Percentiles rank a stretch among this genome's conserved stretches.
phyloP scores from a whole-genome alignment of 1,140 invertebrate genomes.

The Diorhabda elongata region DNA sequence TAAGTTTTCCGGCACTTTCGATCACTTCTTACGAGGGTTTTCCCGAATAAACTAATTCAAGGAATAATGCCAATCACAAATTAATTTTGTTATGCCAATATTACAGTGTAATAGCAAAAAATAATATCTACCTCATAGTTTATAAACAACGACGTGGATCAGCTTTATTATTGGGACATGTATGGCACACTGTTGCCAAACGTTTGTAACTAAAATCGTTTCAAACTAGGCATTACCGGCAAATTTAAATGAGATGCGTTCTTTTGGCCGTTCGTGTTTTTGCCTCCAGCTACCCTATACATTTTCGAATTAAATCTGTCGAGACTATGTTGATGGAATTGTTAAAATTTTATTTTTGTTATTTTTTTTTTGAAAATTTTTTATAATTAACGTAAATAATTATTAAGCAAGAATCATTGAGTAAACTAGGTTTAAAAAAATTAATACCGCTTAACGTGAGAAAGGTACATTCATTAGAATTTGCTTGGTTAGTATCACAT shows the following conservation, averaged over 20 bases:
- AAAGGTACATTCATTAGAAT: too few species aligned
- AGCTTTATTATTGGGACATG: not conserved
- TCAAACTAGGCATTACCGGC: not conserved
- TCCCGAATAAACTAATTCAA: not conserved
- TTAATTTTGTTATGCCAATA: not conserved
- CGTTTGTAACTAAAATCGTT: not conserved
- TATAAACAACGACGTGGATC: not conserved
- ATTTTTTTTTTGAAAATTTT: too few species aligned
- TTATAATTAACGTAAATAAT: too few species aligned
- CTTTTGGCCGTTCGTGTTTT: not conserved
- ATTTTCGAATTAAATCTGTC: too few species aligned
- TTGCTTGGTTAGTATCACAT: too few species aligned
- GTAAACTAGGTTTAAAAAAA: too few species aligned
- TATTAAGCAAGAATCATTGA: too few species aligned
- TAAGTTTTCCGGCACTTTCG: too few species aligned
- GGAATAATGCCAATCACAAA: not conserved
- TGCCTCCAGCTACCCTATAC: not conserved
- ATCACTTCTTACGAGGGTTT: not conserved
- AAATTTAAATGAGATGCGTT: not conserved
- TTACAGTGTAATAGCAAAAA: not conserved
- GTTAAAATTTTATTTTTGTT: too few species aligned
- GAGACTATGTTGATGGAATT: too few species aligned
- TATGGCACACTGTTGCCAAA: not conserved
- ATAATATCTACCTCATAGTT: slow-evolving; percentile 3
- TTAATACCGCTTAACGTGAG: too few species aligned